Conservation (phyloP, 2,888 invertebrate genomes). For the Trissolcus japonicus region DNA sequence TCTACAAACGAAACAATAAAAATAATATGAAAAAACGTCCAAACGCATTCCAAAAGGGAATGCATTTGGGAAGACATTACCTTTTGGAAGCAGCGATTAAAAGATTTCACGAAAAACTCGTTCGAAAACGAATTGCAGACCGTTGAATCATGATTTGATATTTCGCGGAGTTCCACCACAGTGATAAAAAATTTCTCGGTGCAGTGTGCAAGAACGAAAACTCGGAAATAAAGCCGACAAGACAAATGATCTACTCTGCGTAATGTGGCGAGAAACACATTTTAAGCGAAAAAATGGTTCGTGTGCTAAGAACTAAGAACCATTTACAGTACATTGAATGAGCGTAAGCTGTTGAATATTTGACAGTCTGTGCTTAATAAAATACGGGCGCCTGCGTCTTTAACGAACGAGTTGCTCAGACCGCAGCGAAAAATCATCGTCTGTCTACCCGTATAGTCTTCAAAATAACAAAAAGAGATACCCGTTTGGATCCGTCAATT, state of each 20-base stretch:
- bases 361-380: conserved; percentile 6
- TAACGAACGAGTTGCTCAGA: background rate
- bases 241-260: conserved; percentile 21
- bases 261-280: conserved; percentile 15
- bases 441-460: too few species aligned
- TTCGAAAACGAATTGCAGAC: too few species aligned
- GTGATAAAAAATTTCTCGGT: background rate
- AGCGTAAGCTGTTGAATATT: conserved; percentile 21
- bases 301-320: conserved; percentile 6
- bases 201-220: background rate
- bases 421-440: too few species aligned
- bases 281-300: conserved; percentile 10
- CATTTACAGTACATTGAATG: conserved; percentile 19
- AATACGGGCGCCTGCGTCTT: conserved; percentile 2
- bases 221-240: conserved; percentile 22
- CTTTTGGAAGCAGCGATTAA: too few species aligned
- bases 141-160: too few species aligned
- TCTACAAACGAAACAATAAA: background rate
- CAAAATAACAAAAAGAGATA: too few species aligned
- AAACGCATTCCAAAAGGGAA: too few species aligned
- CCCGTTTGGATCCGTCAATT: too few species aligned
- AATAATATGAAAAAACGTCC: background rate
- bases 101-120: too few species aligned
- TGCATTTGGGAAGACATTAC: too few species aligned
- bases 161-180: background rate